phyloP scores from a whole-genome alignment of 2,797 vertebrate species.

The Podargus strigoides region DNA sequence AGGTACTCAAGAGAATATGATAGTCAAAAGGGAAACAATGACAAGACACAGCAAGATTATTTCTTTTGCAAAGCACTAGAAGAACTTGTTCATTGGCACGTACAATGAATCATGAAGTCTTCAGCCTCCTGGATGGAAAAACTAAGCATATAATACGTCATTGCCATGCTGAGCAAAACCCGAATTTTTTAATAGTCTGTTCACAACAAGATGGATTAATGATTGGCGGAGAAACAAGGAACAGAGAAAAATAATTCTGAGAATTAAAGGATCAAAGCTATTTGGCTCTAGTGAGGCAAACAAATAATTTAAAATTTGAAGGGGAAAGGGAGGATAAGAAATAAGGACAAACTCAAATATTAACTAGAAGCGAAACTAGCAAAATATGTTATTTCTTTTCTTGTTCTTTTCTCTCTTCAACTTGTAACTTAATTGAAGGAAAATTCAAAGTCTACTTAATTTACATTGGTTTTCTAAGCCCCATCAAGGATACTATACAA shows the following conservation, averaged over 20 bases:
- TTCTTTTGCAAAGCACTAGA: not conserved
- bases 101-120: not conserved
- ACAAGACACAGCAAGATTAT: not conserved
- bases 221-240: not conserved
- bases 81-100: not conserved
- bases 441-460: not conserved
- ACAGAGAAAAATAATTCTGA: not conserved
- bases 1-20: not conserved
- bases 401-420: not conserved
- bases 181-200: not conserved
- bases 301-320: not conserved
- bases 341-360: not conserved
- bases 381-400: not conserved
- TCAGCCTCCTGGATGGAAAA: not conserved
- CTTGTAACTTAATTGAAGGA: accelerated
- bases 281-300: not conserved
- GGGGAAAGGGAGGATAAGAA: not conserved
- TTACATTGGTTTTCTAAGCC: not conserved
- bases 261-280: not conserved
- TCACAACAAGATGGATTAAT: not conserved
- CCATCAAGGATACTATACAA: not conserved
- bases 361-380: not conserved
- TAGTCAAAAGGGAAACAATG: not conserved
- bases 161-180: not conserved
- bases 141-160: not conserved